A percentile compares a stretch with the other conserved stretches of the same genome.
These are phyloP conservation scores for Melanogrammus aeglefinus DNA, from an alignment of 2,797 vertebrate species.

Conservation along the genomic window DNA sequence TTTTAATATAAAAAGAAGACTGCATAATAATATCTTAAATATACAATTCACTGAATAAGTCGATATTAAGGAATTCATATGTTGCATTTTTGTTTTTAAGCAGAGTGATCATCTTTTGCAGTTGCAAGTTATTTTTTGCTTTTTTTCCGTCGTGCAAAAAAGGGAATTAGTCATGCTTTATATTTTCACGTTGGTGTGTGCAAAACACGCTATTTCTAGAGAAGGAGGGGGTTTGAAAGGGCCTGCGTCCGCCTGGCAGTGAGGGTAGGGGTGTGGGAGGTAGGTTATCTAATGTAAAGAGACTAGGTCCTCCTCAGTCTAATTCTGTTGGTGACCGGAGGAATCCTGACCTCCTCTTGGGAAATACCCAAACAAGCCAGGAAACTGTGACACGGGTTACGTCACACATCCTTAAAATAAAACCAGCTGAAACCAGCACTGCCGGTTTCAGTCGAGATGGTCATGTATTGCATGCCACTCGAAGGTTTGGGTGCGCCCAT, in stretches of 20 bases:
- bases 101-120: not conserved
- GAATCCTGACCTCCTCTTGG: slow-evolving; percentile 65
- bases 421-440: slow-evolving; percentile 28
- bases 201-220: too few species aligned
- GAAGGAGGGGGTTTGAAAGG: not conserved
- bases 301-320: slow-evolving; percentile 43
- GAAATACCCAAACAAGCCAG: slow-evolving; percentile 65
- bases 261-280: slow-evolving; percentile 26
- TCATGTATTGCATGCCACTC: slow-evolving; percentile 34
- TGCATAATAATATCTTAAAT: not conserved
- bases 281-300: slow-evolving; percentile 46
- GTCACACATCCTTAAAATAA: slow-evolving; percentile 52
- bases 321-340: slow-evolving; percentile 45
- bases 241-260: not conserved
- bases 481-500: slow-evolving; percentile 26
- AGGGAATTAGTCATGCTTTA: not conserved
- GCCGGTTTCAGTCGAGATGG: slow-evolving; percentile 19
- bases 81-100: not conserved
- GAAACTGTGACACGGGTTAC: slow-evolving; percentile 64
- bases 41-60: not conserved
- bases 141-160: not conserved
- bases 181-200: not conserved
- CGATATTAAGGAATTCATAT: not conserved
- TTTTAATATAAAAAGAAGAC: not conserved
- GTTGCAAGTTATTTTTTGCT: not conserved